Percentiles rank a stretch among this genome's conserved stretches.
Conservation (phyloP, 2,113 vertebrate genomes). For the Herpetotheres cachinnans region DNA sequence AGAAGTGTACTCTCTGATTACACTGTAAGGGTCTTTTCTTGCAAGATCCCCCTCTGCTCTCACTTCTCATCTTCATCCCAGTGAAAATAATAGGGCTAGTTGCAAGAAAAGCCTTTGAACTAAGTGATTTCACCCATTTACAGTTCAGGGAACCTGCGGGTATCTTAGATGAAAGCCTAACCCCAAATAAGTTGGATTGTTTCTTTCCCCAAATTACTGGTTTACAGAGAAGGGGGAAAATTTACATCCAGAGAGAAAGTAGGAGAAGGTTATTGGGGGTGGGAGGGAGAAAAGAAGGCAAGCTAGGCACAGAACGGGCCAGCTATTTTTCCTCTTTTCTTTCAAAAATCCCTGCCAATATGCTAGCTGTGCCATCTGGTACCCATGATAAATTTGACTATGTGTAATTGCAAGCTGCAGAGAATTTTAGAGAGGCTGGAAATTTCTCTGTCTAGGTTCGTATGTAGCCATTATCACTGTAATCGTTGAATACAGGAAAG, state of each 20-base stretch:
- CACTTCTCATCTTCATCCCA: background rate
- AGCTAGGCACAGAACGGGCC: background rate
- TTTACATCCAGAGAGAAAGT: background rate
- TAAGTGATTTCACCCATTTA: background rate
- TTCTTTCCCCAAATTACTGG: background rate
- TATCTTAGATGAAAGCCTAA: background rate
- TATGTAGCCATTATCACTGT: slow-evolving; percentile 29
- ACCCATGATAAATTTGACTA: slow-evolving; percentile 53
- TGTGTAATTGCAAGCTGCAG: slow-evolving; percentile 60
- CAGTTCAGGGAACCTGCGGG: background rate
- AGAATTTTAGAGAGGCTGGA: slow-evolving; percentile 60
- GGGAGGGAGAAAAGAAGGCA: slow-evolving; percentile 26
- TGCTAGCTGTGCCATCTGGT: slow-evolving; percentile 56
- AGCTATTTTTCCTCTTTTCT: slow-evolving; percentile 59
- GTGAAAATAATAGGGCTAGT: background rate
- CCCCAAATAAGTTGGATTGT: background rate
- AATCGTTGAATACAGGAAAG: slow-evolving; percentile 41
- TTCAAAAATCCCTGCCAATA: slow-evolving; percentile 49
- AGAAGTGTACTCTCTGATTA: background rate
- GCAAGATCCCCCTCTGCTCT: background rate
- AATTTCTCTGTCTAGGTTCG: slow-evolving; percentile 56
- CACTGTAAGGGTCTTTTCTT: background rate
- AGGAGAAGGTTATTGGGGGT: slow-evolving; percentile 20
- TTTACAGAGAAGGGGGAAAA: background rate
- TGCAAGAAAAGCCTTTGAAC: background rate